Evolutionary conservation across 1,140 invertebrate species (phyloP), one percentile per base, ranked within the genome.

Genomic region (Protaetia brevitarsis): DNA sequence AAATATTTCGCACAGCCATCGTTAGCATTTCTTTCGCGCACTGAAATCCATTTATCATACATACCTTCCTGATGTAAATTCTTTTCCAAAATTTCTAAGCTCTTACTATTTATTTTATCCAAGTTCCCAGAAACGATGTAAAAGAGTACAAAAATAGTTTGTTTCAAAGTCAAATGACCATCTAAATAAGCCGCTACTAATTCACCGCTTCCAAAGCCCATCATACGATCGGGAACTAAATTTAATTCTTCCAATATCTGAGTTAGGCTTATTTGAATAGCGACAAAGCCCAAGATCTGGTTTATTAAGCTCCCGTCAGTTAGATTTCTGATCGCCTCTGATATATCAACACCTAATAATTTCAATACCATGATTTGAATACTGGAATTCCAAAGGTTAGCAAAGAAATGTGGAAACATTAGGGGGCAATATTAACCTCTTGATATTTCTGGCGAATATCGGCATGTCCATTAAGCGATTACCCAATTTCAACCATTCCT

Each of bases 161-260:
- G 41, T 89, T 90, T 79, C 95, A 88, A 70, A 93, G 89, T 93
- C 29, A 95, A 84, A 66, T 85, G 87, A 1, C 89, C 90, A 76
- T 95, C 91, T 63, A 88, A 91, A 76, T 95, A 95, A 2, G 90
- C 92, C 77, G 91, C 93, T 1, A 87, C 89, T 21, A 93, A 74
- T 76, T 92, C 89, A 16, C 91, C 90, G 0, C 89, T 86, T 7
- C 92, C 94, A 78, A 94, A 90, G n/a, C 87, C 92, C 63, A 94
- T 85, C 64, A 94, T 86, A 26, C 87, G 86, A 75, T 92, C 90
- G 2, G 90, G 87, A 26, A 79, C 73, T 3, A 95, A 82, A 11
- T 86, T 86, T 27, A 93, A 41, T 1, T 77, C 76, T 5, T 73
- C 79, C 1, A 96, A 76, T 3, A 92, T 67, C 76, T 94, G 90